Evolutionary conservation across 2,888 invertebrate genomes (phyloP), one percentile per base, ranked within the genome.

Genomic region (Drosophila falleni): DNA sequence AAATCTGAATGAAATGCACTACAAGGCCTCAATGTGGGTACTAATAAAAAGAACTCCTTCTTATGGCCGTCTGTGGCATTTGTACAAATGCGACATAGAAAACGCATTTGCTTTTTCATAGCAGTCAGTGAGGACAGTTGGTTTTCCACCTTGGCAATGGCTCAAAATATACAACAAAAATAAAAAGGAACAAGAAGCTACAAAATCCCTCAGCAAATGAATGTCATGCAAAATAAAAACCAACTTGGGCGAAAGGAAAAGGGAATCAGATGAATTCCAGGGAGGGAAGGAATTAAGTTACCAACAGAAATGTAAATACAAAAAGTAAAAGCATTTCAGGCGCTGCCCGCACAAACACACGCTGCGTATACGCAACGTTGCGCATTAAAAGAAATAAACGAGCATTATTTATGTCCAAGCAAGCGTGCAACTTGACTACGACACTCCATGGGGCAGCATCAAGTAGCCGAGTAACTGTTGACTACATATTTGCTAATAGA

Each of bases 351-450:
- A 37, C 23, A 42, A 51, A 78, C 35, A 39, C 58, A 78, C 71
- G 60, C 66, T 81, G 86, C 89, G 89, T 84, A 84, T 87, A 84
- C 88, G 89, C 85, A 71, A 72, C 70, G 83, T 58, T 73, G 75
- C 68, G 70, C 88, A 81, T 71, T 71, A 71, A 85, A 65, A 71
- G 66, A 87, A 89, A 81, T 75, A 87, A 70, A 67, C 71, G 61
- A 61, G 61, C 67, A 87, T 89, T 87, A 85, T 84, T 85, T 70
- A 68, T 76, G 88, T 70, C 59, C 89, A 78, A 55, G 69, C 88
- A 84, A 69, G 81, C 88, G 79, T 74, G 63, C 64, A 75, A 74
- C 79, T 74, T 64, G 60, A 69, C 63, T 54, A 51, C 50, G 47
- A 47, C 68, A 47, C 62, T 60, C 44, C 62, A 59, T 26, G 46